Conservation (phyloP, 2,888 invertebrate species). For the Lamproptera curius region DNA sequence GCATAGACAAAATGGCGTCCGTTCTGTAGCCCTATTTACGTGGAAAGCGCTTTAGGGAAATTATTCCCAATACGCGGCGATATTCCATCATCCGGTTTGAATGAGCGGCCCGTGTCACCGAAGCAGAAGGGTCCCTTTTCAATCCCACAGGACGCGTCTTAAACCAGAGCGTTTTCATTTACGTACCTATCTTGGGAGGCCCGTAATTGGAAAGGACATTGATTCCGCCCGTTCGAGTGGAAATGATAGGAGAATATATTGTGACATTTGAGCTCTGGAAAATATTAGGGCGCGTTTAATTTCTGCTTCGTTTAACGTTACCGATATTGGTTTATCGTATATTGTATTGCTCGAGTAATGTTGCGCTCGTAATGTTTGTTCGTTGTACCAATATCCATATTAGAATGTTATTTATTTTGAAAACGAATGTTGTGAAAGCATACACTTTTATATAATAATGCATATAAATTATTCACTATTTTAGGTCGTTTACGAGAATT, state of each 20-base stretch:
- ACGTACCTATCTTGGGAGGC: slow-evolving; percentile 59
- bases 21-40: slow-evolving; percentile 25
- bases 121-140: slow-evolving; percentile 51
- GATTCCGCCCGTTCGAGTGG: slow-evolving; percentile 55
- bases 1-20: background rate
- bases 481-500: too few relatives aligned
- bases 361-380: too few relatives aligned
- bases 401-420: too few relatives aligned
- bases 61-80: slow-evolving; percentile 57
- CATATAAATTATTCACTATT: too few relatives aligned
- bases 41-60: slow-evolving; percentile 43
- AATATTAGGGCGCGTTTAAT: slow-evolving; percentile 28
- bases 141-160: slow-evolving; percentile 53
- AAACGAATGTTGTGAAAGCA: too few relatives aligned
- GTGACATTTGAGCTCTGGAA: slow-evolving; percentile 31
- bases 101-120: slow-evolving; percentile 44
- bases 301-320: slow-evolving; percentile 11
- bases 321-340: background rate
- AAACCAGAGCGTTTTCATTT: slow-evolving; percentile 58
- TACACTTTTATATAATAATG: too few relatives aligned
- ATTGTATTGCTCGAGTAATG: background rate
- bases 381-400: too few relatives aligned
- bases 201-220: slow-evolving; percentile 68
- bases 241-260: slow-evolving; percentile 58
- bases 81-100: slow-evolving; percentile 67